phyloP scores from a whole-genome alignment of 2,888 invertebrate genomes.

The Scaptomyza tumidula region DNA sequence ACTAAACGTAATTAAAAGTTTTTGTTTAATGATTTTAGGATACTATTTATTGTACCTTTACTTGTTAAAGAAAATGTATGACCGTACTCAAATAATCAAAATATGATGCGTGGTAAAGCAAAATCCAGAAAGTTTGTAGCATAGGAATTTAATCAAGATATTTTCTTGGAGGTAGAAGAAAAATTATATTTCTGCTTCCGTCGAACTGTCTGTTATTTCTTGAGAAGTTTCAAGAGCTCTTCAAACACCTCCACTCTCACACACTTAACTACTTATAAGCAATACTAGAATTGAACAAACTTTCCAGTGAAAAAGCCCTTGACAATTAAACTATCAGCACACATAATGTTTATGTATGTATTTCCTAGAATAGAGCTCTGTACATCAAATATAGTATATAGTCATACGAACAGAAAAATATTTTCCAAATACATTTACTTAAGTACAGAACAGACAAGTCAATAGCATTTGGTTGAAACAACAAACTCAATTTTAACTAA shows the following conservation, averaged over 20 bases:
- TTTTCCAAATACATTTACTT: not conserved
- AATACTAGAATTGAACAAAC: constrained; percentile 8
- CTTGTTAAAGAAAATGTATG: not conserved
- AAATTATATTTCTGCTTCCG: not conserved
- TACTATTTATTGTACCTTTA: not conserved
- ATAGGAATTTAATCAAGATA: not conserved
- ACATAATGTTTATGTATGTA: not conserved
- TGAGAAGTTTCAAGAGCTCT: constrained; percentile 9
- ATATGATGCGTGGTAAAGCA: not conserved
- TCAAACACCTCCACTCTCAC: constrained; percentile 8
- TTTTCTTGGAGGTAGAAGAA: too few species aligned
- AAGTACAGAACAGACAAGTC: constrained; percentile 4
- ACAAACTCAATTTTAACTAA: constrained; percentile 41
- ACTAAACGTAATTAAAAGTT: not conserved
- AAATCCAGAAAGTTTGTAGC: not conserved
- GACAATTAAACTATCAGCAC: constrained; percentile 24
- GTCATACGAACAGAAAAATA: not conserved
- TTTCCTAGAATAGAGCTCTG: not conserved
- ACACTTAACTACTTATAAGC: constrained; percentile 1
- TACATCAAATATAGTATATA: not conserved
- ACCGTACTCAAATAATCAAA: not conserved
- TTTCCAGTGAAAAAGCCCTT: constrained; percentile 13
- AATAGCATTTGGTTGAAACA: constrained; percentile 34
- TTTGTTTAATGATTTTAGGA: not conserved
- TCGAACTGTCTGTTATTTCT: not conserved